These are phyloP conservation scores for Drosophila basisetae DNA, from an alignment of 2,888 invertebrate genomes.

Conservation along the genomic window DNA sequence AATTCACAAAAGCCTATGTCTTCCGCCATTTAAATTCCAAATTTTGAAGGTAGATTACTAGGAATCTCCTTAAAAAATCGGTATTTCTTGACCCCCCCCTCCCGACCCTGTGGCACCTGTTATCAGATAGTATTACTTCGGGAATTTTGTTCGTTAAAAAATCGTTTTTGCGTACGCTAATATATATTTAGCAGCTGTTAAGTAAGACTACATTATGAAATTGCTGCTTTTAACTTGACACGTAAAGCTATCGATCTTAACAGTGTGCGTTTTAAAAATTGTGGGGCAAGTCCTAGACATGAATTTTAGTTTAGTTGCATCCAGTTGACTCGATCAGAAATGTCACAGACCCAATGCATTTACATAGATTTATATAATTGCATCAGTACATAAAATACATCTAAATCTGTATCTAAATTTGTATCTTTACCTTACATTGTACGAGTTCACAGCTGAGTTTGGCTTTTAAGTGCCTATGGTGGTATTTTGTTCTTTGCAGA, in stretches of 20 bases:
- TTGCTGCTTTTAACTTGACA: too few species aligned
- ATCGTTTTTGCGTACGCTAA: too few species aligned
- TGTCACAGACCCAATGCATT: conserved; percentile 20
- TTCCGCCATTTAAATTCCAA: too few species aligned
- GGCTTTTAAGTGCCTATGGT: conserved; percentile 25
- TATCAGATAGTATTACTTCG: neutral
- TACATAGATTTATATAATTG: neutral
- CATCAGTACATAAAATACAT: neutral
- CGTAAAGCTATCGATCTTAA: too few species aligned
- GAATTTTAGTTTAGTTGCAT: conserved; percentile 1
- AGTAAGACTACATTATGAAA: too few species aligned
- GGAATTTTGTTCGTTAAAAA: neutral
- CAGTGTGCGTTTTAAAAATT: too few species aligned
- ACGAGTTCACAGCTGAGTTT: conserved; percentile 12
- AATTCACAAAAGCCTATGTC: too few species aligned
- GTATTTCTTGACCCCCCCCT: neutral
- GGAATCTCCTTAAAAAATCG: neutral
- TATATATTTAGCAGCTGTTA: too few species aligned
- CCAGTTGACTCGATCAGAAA: conserved; percentile 19
- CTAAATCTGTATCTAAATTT: conserved; percentile 3
- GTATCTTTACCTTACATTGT: neutral
- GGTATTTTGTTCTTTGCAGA: conserved; percentile 15
- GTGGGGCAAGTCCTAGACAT: too few species aligned
- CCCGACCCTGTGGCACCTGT: neutral
- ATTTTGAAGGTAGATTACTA: neutral